phyloP scores from a whole-genome alignment of 2,797 vertebrate species.

The Coregonus sp. region DNA sequence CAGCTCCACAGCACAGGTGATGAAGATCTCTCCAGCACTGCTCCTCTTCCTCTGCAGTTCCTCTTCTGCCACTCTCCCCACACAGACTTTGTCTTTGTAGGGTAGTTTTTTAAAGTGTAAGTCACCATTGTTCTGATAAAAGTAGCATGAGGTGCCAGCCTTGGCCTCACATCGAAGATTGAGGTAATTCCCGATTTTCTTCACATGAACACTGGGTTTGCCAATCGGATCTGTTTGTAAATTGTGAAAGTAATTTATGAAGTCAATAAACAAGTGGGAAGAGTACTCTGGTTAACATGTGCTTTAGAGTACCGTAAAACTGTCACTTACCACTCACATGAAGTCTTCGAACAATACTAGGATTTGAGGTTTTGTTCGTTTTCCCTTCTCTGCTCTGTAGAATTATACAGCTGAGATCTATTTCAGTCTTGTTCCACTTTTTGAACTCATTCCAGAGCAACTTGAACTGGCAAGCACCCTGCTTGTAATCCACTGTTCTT shows the following conservation, averaged over 20 bases:
- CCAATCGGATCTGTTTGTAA: not conserved
- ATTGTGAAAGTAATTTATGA: not conserved
- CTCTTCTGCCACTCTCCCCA: no score
- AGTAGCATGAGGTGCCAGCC: not conserved
- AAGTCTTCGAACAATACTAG: not conserved
- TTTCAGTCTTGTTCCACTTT: not conserved
- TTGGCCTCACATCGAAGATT: constrained; percentile 5
- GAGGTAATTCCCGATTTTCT: not conserved
- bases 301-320: not conserved
- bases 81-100: no score
- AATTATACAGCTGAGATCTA: not conserved
- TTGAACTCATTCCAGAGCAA: not conserved
- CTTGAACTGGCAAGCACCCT: not conserved
- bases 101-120: not conserved
- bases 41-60: no score
- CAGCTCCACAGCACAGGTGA: not conserved
- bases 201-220: not conserved
- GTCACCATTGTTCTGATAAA: not conserved
- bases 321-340: not conserved
- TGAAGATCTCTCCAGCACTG: no score
- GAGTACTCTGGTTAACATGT: not conserved
- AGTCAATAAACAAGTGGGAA: not conserved
- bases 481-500: not conserved
- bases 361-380: not conserved
- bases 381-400: not conserved